Base-by-base conservation (phyloP, 2,113 vertebrate species). In the Spea multiplicata region DNA sequence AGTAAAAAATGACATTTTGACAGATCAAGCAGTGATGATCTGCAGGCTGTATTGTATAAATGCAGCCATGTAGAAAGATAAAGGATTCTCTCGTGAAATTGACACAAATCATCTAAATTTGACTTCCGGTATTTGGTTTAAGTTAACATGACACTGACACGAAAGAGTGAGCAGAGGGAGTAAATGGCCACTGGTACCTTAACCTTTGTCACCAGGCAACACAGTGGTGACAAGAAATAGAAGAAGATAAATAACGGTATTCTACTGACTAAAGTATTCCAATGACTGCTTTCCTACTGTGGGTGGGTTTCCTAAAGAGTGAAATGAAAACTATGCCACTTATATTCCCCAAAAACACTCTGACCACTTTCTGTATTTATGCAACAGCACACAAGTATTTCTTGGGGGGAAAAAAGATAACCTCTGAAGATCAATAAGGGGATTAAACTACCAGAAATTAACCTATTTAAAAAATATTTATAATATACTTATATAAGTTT, bases 241-340 rank as follows among this genome's bases (percentile, higher is more conserved):
- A 92, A 95, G 89, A 95, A 94, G 95, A 96, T 90, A 92, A 93
- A 95, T 93, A 94, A 93, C 93, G 88, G 88, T 88, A 91, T 93
- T 89, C 75, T 84, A 68, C 83, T 59, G n/a, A 16, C 61, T 64
- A 3, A 5, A 17, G 5, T 64, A 17, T 64, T 30, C 4, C n/a
- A 7, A 6, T 30, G 30, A 30, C 30, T 30, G 1, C 30, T 30
- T 30, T 1, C 1, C 30, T 30, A 2, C 30, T 5, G 6, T 59
- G 12, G 55, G 55, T 8, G 2, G 6, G 6, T 8, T 12, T 53
- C 10, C 6, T 12, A 53, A 53, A 53, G 10, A 6, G 6, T 53
- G 1, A 10, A 53, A 53, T 9, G 4, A 59, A 59, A 59, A 52
- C 9, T 52, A 30, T 30, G 30, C 30, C 30, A 30, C 30, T 30